Evolutionary conservation across 2,888 invertebrate genomes (phyloP).

Genomic region (Acleris holmiana): DNA sequence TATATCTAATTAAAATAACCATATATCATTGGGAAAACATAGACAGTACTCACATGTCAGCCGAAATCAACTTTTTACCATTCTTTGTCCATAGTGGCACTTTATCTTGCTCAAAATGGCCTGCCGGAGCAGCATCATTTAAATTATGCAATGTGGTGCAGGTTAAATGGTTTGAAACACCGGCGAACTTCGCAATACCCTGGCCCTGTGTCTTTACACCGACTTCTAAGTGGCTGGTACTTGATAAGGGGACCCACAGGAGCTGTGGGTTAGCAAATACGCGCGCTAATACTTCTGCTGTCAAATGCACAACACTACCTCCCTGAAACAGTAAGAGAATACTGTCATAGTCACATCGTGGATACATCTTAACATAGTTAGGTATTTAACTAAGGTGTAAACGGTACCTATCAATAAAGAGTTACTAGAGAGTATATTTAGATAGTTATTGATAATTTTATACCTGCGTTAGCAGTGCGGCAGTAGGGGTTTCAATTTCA

Average conservation of each 20-base stretch:
- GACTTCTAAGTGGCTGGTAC: constrained; percentile 86
- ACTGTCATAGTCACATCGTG: no score
- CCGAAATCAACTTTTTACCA: constrained; percentile 88
- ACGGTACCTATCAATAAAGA: neutral
- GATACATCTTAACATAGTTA: neutral
- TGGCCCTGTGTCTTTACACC: constrained; percentile 86
- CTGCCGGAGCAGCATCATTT: constrained; percentile 85
- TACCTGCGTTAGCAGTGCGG: constrained; percentile 91
- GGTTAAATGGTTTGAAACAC: constrained; percentile 78
- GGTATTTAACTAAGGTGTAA: neutral
- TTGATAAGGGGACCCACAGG: constrained; percentile 89
- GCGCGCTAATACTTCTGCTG: constrained; percentile 89
- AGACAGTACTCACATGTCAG: constrained; percentile 75
- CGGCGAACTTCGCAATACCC: constrained; percentile 88
- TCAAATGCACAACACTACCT: constrained; percentile 93
- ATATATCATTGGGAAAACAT: neutral
- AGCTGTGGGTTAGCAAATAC: constrained; percentile 85
- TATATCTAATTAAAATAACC: no score
- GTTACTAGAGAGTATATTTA: neutral
- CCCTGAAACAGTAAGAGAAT: constrained; percentile 78
- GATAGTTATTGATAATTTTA: constrained; percentile 24
- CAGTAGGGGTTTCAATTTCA: constrained; percentile 88
- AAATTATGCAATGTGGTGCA: constrained; percentile 88
- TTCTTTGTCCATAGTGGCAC: constrained; percentile 91
- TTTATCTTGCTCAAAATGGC: constrained; percentile 88